These are phyloP conservation scores for Brenthis hecate DNA, from an alignment of 2,888 invertebrate species.

Conservation along the genomic window DNA sequence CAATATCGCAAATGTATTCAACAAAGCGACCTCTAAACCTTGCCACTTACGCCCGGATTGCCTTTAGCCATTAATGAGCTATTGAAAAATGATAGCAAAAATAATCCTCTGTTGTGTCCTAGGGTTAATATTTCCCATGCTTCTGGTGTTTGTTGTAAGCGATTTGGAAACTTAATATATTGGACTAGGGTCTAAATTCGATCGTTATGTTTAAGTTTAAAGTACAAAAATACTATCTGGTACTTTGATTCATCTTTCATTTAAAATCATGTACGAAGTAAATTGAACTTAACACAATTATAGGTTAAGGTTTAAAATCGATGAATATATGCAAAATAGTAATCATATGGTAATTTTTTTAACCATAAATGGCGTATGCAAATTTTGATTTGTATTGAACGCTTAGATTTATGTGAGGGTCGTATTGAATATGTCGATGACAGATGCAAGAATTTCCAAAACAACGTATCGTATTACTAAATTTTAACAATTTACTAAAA, in stretches of 20 bases:
- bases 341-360: constrained; percentile 61
- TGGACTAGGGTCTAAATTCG: constrained; percentile 19
- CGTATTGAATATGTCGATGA: constrained; percentile 71
- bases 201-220: constrained; percentile 19
- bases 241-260: constrained; percentile 33
- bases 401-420: constrained; percentile 52
- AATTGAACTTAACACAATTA: constrained; percentile 36
- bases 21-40: constrained; percentile 58
- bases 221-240: constrained; percentile 51
- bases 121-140: constrained; percentile 66
- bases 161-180: constrained; percentile 41
- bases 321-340: constrained; percentile 9
- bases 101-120: constrained; percentile 70
- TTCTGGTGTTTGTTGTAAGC: constrained; percentile 5
- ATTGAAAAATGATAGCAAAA: constrained; percentile 82
- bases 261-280: constrained; percentile 16
- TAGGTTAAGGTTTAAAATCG: constrained; percentile 1
- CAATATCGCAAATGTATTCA: constrained; percentile 64
- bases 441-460: constrained; percentile 69
- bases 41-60: constrained; percentile 70
- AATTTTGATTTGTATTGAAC: constrained; percentile 55
- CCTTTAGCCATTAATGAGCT: constrained; percentile 75
- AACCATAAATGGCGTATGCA: constrained; percentile 77
- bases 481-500: background rate
- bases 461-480: constrained; percentile 64